Percentiles rank a stretch among this genome's conserved stretches.
Conservation (phyloP, 2,888 invertebrate species). For the Scaptomyza polygonia region DNA sequence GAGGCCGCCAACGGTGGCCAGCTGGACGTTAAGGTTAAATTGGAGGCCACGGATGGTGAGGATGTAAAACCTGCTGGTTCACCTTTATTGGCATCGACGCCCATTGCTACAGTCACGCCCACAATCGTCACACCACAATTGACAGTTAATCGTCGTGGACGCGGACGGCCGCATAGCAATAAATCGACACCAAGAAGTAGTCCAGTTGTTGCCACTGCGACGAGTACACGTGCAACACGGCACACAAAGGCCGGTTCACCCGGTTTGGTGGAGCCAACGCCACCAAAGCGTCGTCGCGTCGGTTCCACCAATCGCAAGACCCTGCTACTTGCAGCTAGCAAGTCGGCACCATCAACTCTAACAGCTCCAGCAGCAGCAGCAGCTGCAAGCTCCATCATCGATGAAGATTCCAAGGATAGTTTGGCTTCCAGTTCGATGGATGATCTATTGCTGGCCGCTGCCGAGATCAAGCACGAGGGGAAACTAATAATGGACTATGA, state of each 20-base stretch:
- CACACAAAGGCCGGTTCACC: constrained; percentile 74
- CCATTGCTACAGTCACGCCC: not conserved
- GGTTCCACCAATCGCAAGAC: constrained; percentile 50
- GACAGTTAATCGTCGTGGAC: constrained; percentile 54
- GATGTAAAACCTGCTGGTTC: constrained; percentile 30
- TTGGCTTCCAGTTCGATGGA: constrained; percentile 79
- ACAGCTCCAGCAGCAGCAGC: constrained; percentile 11
- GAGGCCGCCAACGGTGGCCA: constrained; percentile 33
- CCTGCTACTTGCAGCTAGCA: constrained; percentile 29
- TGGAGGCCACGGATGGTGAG: constrained; percentile 74
- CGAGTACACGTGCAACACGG: constrained; percentile 75
- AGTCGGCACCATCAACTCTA: constrained; percentile 38
- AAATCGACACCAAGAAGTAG: constrained; percentile 10
- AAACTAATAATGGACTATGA: constrained; percentile 69
- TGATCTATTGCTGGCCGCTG: constrained; percentile 70
- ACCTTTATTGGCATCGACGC: constrained; percentile 37
- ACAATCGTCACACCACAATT: constrained; percentile 21
- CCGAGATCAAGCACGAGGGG: constrained; percentile 76
- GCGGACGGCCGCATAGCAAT: constrained; percentile 64
- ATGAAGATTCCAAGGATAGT: constrained; percentile 83
- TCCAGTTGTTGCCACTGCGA: constrained; percentile 9
- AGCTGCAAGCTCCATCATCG: constrained; percentile 47
- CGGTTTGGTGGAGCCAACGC: constrained; percentile 47
- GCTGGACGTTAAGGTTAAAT: constrained; percentile 55
- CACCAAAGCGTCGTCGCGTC: constrained; percentile 56